These are phyloP conservation scores for Petrolisthes manimaculis DNA, from an alignment of 2,888 invertebrate species.

Conservation along the genomic window DNA sequence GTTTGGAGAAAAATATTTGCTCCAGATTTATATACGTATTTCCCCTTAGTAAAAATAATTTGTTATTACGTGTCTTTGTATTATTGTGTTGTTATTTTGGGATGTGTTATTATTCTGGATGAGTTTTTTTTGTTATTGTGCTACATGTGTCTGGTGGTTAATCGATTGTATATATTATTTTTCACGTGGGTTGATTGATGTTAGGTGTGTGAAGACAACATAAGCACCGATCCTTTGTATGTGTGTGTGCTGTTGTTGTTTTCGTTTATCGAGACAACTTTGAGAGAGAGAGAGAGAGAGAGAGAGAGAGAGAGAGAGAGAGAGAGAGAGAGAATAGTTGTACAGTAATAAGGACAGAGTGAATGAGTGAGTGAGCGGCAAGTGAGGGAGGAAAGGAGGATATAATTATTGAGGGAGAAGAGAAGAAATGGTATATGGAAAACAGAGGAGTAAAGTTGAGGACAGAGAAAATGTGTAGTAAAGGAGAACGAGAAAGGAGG, in stretches of 20 bases:
- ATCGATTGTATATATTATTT: too few species aligned
- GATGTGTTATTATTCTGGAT: too few species aligned
- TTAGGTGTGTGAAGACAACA: too few species aligned
- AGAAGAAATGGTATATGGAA: neutral
- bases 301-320: neutral
- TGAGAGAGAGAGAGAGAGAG: neutral
- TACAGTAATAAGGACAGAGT: neutral
- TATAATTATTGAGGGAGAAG: neutral
- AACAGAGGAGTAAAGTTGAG: neutral
- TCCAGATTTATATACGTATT: too few species aligned
- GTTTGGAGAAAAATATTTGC: too few species aligned
- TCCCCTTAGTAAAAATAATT: too few species aligned
- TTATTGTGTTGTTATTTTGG: too few species aligned
- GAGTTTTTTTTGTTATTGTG: too few species aligned
- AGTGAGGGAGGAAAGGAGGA: conserved; percentile 4
- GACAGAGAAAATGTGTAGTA: neutral
- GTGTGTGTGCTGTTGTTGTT: neutral
- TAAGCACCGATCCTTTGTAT: neutral
- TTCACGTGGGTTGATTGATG: too few species aligned
- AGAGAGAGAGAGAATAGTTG: neutral
- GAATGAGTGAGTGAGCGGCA: neutral
- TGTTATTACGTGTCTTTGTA: too few species aligned
- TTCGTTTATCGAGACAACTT: neutral
- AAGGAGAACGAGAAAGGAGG: neutral
- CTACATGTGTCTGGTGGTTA: too few species aligned